phyloP scores from a whole-genome alignment of 2,888 invertebrate genomes.

The Heliconius ethilla region DNA sequence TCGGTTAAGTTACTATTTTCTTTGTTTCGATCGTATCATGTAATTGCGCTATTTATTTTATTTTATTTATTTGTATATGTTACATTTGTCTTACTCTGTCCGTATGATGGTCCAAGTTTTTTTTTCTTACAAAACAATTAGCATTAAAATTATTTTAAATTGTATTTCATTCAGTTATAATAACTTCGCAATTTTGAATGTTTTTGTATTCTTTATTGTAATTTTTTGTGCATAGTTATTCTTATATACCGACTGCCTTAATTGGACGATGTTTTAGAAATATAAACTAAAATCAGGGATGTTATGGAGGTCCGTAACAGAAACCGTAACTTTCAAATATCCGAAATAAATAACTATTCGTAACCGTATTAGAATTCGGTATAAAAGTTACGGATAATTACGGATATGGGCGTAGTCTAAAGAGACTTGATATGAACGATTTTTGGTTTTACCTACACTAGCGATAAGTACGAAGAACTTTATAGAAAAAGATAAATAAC shows the following conservation, averaged over 20 bases:
- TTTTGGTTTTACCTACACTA: no score
- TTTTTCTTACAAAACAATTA: background rate
- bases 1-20: constrained; percentile 12
- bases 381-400: background rate
- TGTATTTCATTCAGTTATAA: background rate
- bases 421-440: no score
- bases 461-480: no score
- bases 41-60: background rate
- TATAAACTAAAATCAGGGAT: background rate
- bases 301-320: background rate
- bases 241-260: background rate
- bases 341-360: background rate
- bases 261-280: background rate
- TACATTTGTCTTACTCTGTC: background rate
- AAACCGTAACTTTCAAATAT: background rate
- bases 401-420: background rate
- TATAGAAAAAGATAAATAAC: no score
- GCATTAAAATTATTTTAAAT: background rate
- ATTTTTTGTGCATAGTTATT: background rate
- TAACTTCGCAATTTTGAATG: background rate
- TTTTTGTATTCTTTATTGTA: background rate
- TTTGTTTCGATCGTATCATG: background rate
- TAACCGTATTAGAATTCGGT: background rate
- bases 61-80: background rate
- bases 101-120: background rate